A percentile compares a stretch with the other conserved stretches of the same genome.
phyloP scores from a whole-genome alignment of 2,113 vertebrate species.

The Ceyx cyanopectus region DNA sequence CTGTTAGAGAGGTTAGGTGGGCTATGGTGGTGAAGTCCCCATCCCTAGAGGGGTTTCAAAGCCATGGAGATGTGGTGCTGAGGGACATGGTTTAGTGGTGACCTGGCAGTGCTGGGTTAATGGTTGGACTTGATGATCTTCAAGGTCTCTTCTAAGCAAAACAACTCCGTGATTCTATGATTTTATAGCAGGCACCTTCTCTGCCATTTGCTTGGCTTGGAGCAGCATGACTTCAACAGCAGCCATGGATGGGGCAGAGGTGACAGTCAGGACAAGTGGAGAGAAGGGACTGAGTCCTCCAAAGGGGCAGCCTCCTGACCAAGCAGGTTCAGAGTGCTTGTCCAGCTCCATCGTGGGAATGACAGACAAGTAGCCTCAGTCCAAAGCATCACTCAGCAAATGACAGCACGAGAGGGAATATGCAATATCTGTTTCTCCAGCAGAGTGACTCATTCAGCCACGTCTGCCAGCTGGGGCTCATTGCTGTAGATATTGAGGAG shows the following conservation, averaged over 20 bases:
- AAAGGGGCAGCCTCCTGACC: not conserved
- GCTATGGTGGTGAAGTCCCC: not conserved
- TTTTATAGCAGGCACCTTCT: not conserved
- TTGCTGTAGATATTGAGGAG: not conserved
- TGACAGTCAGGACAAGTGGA: accelerated
- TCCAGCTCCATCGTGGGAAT: not conserved
- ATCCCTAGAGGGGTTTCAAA: not conserved
- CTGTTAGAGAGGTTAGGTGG: not conserved
- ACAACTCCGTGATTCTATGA: not conserved
- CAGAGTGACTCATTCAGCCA: constrained; percentile 40
- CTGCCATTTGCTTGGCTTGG: not conserved
- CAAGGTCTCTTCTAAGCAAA: not conserved
- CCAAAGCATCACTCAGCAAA: not conserved
- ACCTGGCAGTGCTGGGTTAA: not conserved
- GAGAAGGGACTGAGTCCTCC: not conserved
- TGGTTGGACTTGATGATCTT: no score
- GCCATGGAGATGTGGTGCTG: not conserved
- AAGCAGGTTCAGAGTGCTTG: not conserved
- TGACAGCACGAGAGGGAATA: not conserved
- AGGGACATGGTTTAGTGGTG: not conserved
- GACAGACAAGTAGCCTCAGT: not conserved
- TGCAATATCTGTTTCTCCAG: not conserved
- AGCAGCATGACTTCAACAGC: not conserved
- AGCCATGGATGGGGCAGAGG: not conserved
- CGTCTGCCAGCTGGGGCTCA: not conserved